phyloP scores from a whole-genome alignment of 2,113 vertebrate genomes.

The Mus pahari region DNA sequence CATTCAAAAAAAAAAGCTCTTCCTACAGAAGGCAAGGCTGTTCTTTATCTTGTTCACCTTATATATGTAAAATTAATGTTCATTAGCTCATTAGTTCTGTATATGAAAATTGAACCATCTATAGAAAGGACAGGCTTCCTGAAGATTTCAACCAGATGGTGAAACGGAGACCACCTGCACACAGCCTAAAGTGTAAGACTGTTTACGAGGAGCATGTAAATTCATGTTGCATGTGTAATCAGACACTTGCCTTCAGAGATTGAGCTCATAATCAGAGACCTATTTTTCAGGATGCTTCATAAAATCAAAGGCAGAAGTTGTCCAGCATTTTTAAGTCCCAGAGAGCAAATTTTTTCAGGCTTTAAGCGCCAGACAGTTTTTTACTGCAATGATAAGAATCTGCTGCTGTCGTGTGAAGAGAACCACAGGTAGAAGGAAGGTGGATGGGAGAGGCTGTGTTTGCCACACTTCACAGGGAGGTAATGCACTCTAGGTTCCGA shows the following conservation, averaged over 20 bases:
- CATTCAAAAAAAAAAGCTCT: too few species aligned
- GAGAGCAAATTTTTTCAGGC: constrained; percentile 20
- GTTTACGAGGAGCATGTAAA: not conserved
- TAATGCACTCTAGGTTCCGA: not conserved
- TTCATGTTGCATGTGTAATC: not conserved
- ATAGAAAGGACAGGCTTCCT: not conserved
- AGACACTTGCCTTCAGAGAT: not conserved
- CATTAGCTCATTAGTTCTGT: not conserved
- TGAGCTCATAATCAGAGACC: not conserved
- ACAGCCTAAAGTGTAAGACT: constrained; percentile 13
- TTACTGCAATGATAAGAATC: not conserved
- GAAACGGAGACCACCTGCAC: not conserved
- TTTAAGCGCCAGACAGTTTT: constrained; percentile 18
- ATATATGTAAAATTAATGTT: not conserved
- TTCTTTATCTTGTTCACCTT: not conserved
- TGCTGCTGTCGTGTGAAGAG: not conserved
- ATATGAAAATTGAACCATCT: not conserved
- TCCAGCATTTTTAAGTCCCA: not conserved
- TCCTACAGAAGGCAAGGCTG: not conserved
- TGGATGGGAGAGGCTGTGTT: not conserved
- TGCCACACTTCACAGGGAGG: constrained; percentile 44
- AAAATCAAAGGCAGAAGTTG: not conserved
- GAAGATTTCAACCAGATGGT: not conserved
- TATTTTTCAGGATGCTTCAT: constrained; percentile 7
- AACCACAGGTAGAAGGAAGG: not conserved